phyloP scores from a whole-genome alignment of 2,888 invertebrate genomes.

The Gisinianus flammeolus region DNA sequence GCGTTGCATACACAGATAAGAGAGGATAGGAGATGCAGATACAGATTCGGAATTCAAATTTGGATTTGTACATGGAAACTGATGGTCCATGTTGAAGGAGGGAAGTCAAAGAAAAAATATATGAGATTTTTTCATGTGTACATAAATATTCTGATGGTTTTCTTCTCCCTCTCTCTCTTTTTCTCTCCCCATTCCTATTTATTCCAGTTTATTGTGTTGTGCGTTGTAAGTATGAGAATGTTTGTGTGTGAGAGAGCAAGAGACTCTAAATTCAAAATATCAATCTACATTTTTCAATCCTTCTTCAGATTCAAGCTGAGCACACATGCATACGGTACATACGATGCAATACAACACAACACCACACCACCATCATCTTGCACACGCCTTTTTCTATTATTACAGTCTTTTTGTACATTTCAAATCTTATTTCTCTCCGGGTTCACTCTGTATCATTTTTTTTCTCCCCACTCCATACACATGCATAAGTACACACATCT shows the following conservation, averaged over 20 bases:
- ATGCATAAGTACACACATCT: not conserved
- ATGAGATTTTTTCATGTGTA: slow-evolving; percentile 1
- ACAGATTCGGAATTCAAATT: too few species aligned
- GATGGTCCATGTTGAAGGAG: too few species aligned
- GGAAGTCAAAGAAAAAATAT: too few species aligned
- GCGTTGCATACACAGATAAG: too few species aligned
- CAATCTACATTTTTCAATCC: slow-evolving; percentile 24
- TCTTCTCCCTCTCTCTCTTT: not conserved
- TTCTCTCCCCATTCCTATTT: not conserved
- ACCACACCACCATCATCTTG: not conserved
- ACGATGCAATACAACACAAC: not conserved
- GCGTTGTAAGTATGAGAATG: not conserved
- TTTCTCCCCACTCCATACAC: too few species aligned
- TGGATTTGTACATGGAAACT: too few species aligned
- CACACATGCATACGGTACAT: not conserved
- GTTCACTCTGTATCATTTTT: too few species aligned
- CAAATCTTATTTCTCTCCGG: slow-evolving; percentile 2
- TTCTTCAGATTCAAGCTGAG: not conserved
- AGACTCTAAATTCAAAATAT: slow-evolving; percentile 10
- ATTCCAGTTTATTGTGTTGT: not conserved
- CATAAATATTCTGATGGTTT: not conserved
- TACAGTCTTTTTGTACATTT: not conserved
- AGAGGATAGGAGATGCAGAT: too few species aligned
- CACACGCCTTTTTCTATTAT: not conserved
- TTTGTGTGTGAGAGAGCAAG: not conserved